Base-by-base conservation (phyloP, 2,888 invertebrate genomes). In the Temnothorax unifasciatus region DNA sequence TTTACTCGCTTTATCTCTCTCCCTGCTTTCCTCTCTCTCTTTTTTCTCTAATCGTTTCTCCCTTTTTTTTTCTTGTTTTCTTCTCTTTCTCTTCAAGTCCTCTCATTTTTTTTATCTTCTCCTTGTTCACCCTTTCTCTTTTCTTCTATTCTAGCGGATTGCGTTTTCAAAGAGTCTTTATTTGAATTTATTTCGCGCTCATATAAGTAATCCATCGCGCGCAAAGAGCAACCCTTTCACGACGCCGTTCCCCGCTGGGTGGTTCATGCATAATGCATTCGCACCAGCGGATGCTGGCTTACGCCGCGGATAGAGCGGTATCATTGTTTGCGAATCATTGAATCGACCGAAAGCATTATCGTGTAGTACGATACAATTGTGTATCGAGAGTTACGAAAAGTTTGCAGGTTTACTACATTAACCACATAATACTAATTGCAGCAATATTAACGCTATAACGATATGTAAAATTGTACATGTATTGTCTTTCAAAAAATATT, bases 271-370 rank as follows among this genome's bases (percentile, higher is more conserved):
- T 91, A 89, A 92, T 91, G 87, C 69, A 92, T 90, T 85, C 85
- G 54, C 85, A 68, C 84, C 74, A 44, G n/a, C 71, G 81, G 81
- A 85, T 85, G 86, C 85, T 84, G 82, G 81, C 74, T 87, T 44
- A 79, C 84, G 82, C 89, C 38, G 29, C n/a, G 47, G 89, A 92
- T 90, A 89, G 88, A 91, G 88, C 90, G 83, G 87, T 92, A 92
- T 92, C 92, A 91, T 92, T 93, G 92, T 93, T 93, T 91, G 90
- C 92, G 91, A 93, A 92, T 92, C 93, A 92, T 92, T 92, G 92
- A 91, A 89, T 92, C 90, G 88, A 85, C 84, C 86, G 87, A 92
- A 90, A 88, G 90, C 91, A 92, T 92, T 91, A 79, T 73, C 75
- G 44, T 79, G 79, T 89, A 87, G 89, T 85, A 66, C 85, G 90